phyloP scores from a whole-genome alignment of 2,797 vertebrate genomes.

The Oreochromis mossambicus region DNA sequence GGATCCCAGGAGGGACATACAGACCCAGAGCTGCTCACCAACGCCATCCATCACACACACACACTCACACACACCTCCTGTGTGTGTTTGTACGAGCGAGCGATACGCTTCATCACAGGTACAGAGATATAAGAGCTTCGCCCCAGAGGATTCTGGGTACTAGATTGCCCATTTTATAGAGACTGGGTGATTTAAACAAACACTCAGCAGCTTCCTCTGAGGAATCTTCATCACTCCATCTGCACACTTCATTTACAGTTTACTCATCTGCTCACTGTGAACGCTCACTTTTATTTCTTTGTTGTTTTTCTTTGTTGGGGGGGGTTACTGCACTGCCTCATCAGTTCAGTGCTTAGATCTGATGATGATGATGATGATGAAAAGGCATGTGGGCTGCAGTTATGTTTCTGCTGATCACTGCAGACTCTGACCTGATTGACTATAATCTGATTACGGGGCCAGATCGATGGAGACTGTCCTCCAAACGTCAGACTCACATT shows the following conservation, averaged over 20 bases:
- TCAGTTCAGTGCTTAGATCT: background rate
- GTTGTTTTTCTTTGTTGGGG: background rate
- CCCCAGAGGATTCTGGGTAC: constrained; percentile 11
- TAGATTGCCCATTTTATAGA: background rate
- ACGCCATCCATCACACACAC: constrained; percentile 37
- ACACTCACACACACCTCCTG: background rate
- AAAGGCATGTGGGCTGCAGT: constrained; percentile 3
- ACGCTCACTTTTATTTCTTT: background rate
- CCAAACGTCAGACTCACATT: background rate
- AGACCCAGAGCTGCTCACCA: constrained; percentile 21
- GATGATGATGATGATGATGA: background rate
- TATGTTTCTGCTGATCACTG: constrained; percentile 30
- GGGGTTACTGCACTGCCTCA: background rate
- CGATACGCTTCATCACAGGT: background rate
- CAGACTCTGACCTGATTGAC: background rate
- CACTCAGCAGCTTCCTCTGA: background rate
- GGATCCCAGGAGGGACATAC: constrained; percentile 44
- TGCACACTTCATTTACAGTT: background rate
- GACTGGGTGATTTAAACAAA: background rate
- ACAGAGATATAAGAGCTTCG: background rate
- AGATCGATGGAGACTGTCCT: constrained; percentile 12
- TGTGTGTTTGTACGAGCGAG: background rate
- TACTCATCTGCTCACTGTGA: background rate
- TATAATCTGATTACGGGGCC: constrained; percentile 29
- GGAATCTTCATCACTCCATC: background rate